phyloP scores from a whole-genome alignment of 2,888 invertebrate genomes.

The Hipparchia sbordonii region DNA sequence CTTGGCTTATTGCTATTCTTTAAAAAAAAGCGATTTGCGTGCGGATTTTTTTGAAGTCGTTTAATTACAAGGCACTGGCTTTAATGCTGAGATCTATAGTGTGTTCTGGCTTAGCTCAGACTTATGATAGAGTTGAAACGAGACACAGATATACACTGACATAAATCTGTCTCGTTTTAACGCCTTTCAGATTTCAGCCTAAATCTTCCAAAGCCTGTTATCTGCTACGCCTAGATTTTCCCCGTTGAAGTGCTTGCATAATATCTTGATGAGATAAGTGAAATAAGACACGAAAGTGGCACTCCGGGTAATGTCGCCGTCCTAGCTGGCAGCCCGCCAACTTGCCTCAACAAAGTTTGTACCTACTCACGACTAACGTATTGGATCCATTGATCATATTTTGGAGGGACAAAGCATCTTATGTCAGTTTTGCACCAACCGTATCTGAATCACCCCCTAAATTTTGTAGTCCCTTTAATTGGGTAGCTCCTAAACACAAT shows the following conservation, averaged over 20 bases:
- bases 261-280: conserved; percentile 23
- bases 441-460: too few species aligned
- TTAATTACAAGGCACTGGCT: too few species aligned
- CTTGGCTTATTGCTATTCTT: too few species aligned
- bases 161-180: too few species aligned
- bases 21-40: too few species aligned
- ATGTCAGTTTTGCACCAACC: not conserved
- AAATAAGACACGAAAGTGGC: conserved; percentile 21
- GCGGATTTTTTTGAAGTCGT: too few species aligned
- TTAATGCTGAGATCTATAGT: too few species aligned
- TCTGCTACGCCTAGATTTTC: conserved; percentile 7
- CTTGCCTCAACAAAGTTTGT: not conserved
- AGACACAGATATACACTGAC: too few species aligned
- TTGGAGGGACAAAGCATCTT: not conserved
- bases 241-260: conserved; percentile 17
- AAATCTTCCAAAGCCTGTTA: not conserved
- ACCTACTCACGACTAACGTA: conserved; percentile 1
- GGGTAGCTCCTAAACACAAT: too few species aligned
- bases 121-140: too few species aligned
- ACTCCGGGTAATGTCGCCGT: conserved; percentile 11
- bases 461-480: too few species aligned
- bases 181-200: not conserved
- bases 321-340: conserved; percentile 9
- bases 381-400: conserved; percentile 10
- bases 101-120: too few species aligned